A percentile compares a stretch with the other conserved stretches of the same genome.
Conservation (phyloP, 2,113 vertebrate species). For the Prochilodus magdalenae region DNA sequence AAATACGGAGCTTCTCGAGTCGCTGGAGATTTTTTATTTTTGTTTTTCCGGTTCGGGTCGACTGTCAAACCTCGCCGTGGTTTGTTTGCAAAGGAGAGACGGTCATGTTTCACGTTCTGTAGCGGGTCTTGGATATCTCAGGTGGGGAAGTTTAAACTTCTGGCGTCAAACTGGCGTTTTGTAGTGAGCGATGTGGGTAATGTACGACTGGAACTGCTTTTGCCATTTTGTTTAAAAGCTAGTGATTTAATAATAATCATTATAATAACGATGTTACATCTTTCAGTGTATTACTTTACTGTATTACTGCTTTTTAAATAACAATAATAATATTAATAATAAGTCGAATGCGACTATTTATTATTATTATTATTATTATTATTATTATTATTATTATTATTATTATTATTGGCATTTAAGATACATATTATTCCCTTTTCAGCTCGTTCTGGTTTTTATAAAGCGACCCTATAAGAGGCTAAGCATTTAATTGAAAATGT, state of each 20-base stretch:
- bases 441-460: too few species aligned
- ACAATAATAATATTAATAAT: not conserved
- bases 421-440: too few species aligned
- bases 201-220: not conserved
- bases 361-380: too few species aligned
- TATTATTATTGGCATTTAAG: too few species aligned
- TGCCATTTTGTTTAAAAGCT: not conserved
- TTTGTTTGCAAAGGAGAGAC: conserved; percentile 17
- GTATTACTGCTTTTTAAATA: conserved; percentile 7
- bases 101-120: conserved; percentile 51
- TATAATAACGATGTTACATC: too few species aligned
- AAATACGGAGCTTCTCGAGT: conserved; percentile 1
- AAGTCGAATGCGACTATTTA: too few species aligned
- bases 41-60: not conserved
- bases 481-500: too few species aligned
- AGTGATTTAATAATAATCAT: too few species aligned
- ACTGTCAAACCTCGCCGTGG: not conserved
- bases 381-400: too few species aligned
- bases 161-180: not conserved
- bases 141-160: conserved; percentile 29
- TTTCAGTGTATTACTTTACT: too few species aligned
- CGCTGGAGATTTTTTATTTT: not conserved
- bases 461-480: too few species aligned
- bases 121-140: conserved; percentile 46
- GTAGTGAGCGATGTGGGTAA: too few species aligned